Evolutionary conservation across 2,113 vertebrate species (phyloP).

Genomic region (Cariama cristata): DNA sequence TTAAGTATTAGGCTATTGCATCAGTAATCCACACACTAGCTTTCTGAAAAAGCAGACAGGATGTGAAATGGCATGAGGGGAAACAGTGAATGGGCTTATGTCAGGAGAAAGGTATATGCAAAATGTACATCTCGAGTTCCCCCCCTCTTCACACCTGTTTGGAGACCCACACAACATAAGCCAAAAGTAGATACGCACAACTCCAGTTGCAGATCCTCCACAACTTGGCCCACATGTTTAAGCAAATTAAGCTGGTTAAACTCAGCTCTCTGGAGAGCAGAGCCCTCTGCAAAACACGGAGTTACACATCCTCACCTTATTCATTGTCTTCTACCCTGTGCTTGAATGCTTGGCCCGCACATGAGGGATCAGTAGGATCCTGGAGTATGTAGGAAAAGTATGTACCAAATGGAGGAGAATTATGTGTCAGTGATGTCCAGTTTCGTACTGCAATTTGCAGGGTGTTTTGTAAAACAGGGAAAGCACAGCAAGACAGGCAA

Average conservation of each 20-base stretch:
- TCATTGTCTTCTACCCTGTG: neutral
- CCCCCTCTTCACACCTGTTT: neutral
- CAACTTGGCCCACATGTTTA: neutral
- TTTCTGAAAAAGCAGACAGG: neutral
- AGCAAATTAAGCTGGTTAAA: neutral
- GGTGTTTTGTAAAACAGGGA: neutral
- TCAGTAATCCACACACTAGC: neutral
- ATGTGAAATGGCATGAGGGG: neutral
- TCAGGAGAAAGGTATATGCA: neutral
- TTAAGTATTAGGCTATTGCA: neutral
- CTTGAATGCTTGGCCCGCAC: neutral
- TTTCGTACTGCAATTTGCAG: neutral
- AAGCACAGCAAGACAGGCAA: neutral
- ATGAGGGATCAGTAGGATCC: neutral
- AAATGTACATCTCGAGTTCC: neutral
- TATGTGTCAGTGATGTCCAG: neutral
- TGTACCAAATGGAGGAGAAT: neutral
- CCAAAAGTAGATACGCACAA: too few relatives aligned
- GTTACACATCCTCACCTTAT: neutral
- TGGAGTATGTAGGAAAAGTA: neutral
- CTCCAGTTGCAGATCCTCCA: neutral
- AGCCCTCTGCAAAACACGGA: neutral
- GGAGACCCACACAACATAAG: neutral
- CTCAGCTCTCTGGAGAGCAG: neutral
- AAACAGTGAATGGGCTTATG: neutral